Base-by-base conservation (phyloP, 1,140 invertebrate species). In the Pseudomyrmex sp. region DNA sequence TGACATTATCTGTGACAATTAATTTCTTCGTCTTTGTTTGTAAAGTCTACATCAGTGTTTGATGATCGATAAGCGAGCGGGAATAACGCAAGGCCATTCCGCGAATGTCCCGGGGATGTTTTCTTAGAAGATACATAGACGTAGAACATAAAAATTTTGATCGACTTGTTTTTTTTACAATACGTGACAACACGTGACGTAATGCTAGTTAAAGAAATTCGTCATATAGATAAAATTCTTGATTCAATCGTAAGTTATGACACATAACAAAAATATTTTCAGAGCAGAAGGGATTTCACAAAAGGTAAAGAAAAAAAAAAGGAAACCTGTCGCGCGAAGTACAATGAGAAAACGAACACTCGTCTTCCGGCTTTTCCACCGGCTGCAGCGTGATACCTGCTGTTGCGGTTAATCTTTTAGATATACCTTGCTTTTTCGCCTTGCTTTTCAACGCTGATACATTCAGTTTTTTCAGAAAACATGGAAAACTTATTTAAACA, bases 381-480 rank as follows among this genome's bases (percentile, higher is more conserved):
- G 72, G 70, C 44, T 70, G 54, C 54, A 10, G 54, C 70, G 62
- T 23, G 69, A 87, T 88, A 86, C 80, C 86, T 86, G 69, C 74
- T 70, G 68, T 48, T 13, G 7, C 15, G 35, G 2, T 15, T 12
- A 2, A 63, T 13, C 44, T 35, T 35, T 2, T 1, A 35, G 0
- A 35, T 7, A 0, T 35, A 35, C 5, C 35, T 35, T 35, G 5
- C 35, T 35, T 35, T 1, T 35, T 35, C 35, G 7, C 0, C 35
- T 35, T 1, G 0, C 3, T 26, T 35, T 35, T 35, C 35, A 35
- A 35, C 35, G 35, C 35, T 5, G 35, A 35, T 35, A 0, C 35
- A 35, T 35, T 26, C 23, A 26, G 26, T 26, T 35, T 35, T 35
- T 35, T 35, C 5, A 35, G 35, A 35, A 35, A 35, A 35, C 0